Percentiles rank a stretch among this genome's conserved stretches.
phyloP scores from a whole-genome alignment of 2,888 invertebrate genomes.

The Anthophora plumipes region DNA sequence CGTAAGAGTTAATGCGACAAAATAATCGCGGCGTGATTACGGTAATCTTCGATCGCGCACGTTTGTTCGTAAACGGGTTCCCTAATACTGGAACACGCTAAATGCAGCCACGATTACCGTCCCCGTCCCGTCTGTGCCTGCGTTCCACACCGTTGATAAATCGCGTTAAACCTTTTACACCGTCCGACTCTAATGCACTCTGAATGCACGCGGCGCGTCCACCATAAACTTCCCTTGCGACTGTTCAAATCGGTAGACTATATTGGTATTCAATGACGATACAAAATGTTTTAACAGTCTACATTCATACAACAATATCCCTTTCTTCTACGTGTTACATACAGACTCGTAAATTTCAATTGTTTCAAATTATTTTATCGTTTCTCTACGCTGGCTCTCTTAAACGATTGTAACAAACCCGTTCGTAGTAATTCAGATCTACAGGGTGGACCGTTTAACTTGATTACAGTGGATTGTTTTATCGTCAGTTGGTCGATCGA shows the following conservation, averaged over 20 bases:
- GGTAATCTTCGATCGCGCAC: conserved; percentile 39
- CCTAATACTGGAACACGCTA: conserved; percentile 7
- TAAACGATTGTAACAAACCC: too few species aligned
- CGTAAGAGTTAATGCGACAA: conserved; percentile 26
- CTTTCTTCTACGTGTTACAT: too few species aligned
- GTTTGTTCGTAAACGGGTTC: conserved; percentile 35
- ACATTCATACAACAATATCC: neutral
- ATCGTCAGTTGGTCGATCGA: too few species aligned
- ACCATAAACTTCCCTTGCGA: conserved; percentile 3
- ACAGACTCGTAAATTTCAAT: too few species aligned
- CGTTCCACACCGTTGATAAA: conserved; percentile 24
- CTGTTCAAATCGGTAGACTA: conserved; percentile 4
- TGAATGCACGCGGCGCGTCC: neutral
- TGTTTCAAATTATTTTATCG: neutral
- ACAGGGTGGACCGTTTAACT: too few species aligned
- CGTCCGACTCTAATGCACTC: conserved; percentile 42
- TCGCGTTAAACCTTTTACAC: conserved; percentile 50
- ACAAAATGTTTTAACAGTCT: too few species aligned
- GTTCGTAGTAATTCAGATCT: too few species aligned
- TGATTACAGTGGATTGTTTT: too few species aligned
- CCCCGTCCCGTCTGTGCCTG: neutral
- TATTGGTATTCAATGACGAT: neutral
- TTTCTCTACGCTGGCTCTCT: too few species aligned
- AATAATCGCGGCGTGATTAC: conserved; percentile 26
- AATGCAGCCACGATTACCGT: conserved; percentile 34